Conservation (phyloP, 2,888 invertebrate species). For the Zhuqinia jingwanae region DNA sequence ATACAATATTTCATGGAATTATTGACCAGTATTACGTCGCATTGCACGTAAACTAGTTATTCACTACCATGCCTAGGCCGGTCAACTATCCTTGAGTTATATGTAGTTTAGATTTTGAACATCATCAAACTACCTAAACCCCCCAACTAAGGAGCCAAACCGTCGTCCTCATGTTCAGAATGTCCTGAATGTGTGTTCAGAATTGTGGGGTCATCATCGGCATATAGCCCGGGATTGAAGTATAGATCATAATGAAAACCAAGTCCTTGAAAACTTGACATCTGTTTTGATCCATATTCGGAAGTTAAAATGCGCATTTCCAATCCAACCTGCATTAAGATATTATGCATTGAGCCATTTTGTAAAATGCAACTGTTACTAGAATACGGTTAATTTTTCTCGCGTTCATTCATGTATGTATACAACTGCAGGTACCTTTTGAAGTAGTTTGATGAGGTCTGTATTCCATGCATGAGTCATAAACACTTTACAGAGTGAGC, state of each 20-base stretch:
- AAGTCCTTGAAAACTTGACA: slow-evolving; percentile 71
- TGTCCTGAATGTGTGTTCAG: neutral
- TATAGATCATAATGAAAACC: slow-evolving; percentile 76
- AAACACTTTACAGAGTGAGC: slow-evolving; percentile 72
- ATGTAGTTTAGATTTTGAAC: too few relatives aligned
- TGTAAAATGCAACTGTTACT: too few relatives aligned
- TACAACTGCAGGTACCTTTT: slow-evolving; percentile 52
- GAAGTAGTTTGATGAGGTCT: slow-evolving; percentile 68
- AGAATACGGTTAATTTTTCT: too few relatives aligned
- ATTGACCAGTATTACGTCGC: too few relatives aligned
- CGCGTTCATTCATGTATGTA: too few relatives aligned
- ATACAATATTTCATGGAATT: too few relatives aligned
- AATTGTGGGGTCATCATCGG: neutral
- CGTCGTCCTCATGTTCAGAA: neutral
- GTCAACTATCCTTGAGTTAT: too few relatives aligned
- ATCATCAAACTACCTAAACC: too few relatives aligned
- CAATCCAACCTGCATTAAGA: slow-evolving; percentile 75
- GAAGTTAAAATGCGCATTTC: slow-evolving; percentile 70
- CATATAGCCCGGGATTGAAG: slow-evolving; percentile 77
- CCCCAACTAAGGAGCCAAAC: neutral
- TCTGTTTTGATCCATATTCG: slow-evolving; percentile 75
- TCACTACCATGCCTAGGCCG: too few relatives aligned
- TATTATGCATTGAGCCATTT: too few relatives aligned
- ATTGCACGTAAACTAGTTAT: too few relatives aligned
- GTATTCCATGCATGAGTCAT: slow-evolving; percentile 72